Base-by-base conservation (phyloP, 92 coral and sea anemone genomes). In the Isaurus tuberculatus region DNA sequence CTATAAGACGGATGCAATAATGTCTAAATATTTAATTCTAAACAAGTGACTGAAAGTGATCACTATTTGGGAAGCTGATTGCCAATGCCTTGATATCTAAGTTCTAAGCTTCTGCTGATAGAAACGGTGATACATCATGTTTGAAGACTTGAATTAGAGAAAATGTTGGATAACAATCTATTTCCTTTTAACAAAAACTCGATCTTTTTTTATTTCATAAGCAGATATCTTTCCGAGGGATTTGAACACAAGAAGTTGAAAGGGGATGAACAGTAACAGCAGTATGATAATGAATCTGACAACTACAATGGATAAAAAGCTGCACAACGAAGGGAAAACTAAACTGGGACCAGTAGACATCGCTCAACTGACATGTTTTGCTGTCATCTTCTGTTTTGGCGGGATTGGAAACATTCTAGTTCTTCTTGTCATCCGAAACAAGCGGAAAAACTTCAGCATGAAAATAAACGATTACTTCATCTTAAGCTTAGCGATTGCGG, bases 391-490 rank as follows among this genome's bases (percentile, higher is more conserved):
- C 27, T 49, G 91, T 55, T 75, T 88, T 40, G 97, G 97, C 20
- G 90, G 87, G 5, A 66, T 91, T 22, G 97, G 97, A 40, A 93
- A 93, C 63, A 73, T 80, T 57, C 86, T 93, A 25, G 97, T 91
- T 6, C 78, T 93, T 10, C 75, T 93, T 23, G 87, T 93, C 37
- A 86, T 93, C 66, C 65, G 79, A 53, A 79, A 79, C 88, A 93
- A 93, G 91, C 86, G 86, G 29, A 73, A 26, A 23, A 69, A 81
- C 26, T 92, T 91, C 6, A 58, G 60, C 40, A 57, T 77, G 70
- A 93, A 88, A 64, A 86, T 84, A 70, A 93, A 93, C 66, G 97
- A 93, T 80, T 88, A 83, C 72, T 93, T 91, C 83, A 88, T 93
- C 65, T 80, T 93, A 31, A 93, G 84, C 42, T 88, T 93, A 22